Evolutionary conservation across 2,113 vertebrate species (phyloP), one percentile per base, ranked within the genome.

Genomic region (Melanerpes formicivorus): DNA sequence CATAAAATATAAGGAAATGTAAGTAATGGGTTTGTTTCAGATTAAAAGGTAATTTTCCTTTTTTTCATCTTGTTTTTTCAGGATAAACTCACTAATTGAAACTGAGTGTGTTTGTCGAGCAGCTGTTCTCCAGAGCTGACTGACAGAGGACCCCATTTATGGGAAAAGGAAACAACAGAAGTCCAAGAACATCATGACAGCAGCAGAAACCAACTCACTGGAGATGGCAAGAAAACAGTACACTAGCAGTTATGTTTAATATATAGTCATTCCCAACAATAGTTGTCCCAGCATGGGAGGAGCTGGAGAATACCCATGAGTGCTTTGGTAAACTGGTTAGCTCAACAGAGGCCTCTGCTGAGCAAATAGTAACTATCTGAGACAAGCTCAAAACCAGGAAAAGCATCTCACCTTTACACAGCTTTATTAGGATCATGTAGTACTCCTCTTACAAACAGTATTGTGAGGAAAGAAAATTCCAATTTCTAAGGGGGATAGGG

Each of bases 291-390:
- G 29, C 4, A 5, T 48, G 59, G 25, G 63, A 79, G 72, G 80
- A 93, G 63, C 66, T 85, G 63, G 34, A 90, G 59, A 75, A 79
- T 59, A 67, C n/a, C 72, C 72, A 56, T 65, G 37, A 85, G 60
- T 10, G 27, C 82, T 71, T 60, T 75, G 0, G 3, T 27, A 15
- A 34, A 13, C 56, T 54, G 30, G 18, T 48, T 63, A 85, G 71
- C 70, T 92, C 83, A 93, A 65, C 26, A 90, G 83, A 90, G 58
- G 80, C 73, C 81, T 80, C 77, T 89, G 77, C 80, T 91, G 88
- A 93, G 80, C 64, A 59, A 71, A 79, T 3, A 40, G 21, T 37
- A 58, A 50, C 76, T 62, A 34, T 15, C 37, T 72, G 60, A 88
- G 42, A 66, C 18, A 32, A 60, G 32, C 29, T 90, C 55, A 44